Conservation (phyloP, 1,140 invertebrate species). For the Doryteuthis pealeii region DNA sequence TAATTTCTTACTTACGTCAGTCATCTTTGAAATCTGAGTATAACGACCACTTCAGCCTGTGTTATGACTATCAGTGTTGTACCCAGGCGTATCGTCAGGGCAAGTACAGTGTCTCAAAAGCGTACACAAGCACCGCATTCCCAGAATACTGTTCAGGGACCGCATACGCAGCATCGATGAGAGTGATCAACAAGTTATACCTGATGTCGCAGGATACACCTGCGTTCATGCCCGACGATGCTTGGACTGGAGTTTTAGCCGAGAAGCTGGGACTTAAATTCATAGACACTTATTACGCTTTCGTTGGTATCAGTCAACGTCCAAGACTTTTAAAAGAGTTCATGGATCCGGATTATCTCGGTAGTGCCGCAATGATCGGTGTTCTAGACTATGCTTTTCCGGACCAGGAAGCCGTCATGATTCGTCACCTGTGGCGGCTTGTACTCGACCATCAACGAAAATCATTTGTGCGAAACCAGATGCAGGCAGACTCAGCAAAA, state of each 20-base stretch:
- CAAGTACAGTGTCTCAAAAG: slow-evolving; percentile 17
- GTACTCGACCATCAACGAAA: slow-evolving; percentile 23
- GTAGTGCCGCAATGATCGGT: slow-evolving; percentile 26
- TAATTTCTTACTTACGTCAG: slow-evolving; percentile 53
- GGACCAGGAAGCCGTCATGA: slow-evolving; percentile 27
- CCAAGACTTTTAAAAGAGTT: slow-evolving; percentile 25
- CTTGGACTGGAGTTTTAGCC: slow-evolving; percentile 28
- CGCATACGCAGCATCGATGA: slow-evolving; percentile 22
- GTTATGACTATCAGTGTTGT: slow-evolving; percentile 28
- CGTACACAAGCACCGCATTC: slow-evolving; percentile 14
- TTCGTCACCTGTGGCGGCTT: slow-evolving; percentile 27
- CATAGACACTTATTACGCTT: slow-evolving; percentile 24
- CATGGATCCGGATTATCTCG: slow-evolving; percentile 22
- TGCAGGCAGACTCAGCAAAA: neutral
- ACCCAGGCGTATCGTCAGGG: slow-evolving; percentile 8
- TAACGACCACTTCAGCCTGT: slow-evolving; percentile 14
- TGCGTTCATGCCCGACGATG: slow-evolving; percentile 24
- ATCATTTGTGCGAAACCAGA: neutral
- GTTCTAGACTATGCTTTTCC: slow-evolving; percentile 26
- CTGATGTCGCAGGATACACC: slow-evolving; percentile 24
- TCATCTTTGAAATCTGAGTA: neutral
- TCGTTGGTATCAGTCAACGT: slow-evolving; percentile 25
- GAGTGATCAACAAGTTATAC: slow-evolving; percentile 23
- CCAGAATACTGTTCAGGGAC: slow-evolving; percentile 32
- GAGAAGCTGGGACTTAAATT: slow-evolving; percentile 28